phyloP scores from a whole-genome alignment of 2,888 invertebrate species.

The Harpalus rubripes region DNA sequence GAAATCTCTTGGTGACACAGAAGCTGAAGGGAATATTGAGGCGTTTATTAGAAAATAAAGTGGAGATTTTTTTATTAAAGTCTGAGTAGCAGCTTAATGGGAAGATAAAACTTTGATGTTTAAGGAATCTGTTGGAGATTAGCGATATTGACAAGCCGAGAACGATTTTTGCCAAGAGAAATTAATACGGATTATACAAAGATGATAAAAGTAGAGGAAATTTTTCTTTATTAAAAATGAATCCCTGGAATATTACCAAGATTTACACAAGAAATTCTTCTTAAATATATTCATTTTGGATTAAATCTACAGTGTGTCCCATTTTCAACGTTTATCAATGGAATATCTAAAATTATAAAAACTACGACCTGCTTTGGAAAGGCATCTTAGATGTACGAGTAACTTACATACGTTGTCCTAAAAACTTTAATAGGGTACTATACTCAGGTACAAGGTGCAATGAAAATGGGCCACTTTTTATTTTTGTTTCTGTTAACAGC shows the following conservation, averaged over 20 bases:
- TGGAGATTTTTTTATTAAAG: constrained; percentile 45
- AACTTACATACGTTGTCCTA: no score
- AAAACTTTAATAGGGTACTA: no score
- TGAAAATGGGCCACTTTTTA: no score
- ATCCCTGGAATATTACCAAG: background rate
- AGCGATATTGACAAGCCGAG: constrained; percentile 9
- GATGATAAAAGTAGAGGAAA: constrained; percentile 25
- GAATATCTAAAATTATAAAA: no score
- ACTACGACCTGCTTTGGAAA: no score
- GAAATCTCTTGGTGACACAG: background rate
- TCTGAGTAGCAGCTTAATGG: constrained; percentile 13
- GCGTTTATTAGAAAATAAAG: constrained; percentile 30
- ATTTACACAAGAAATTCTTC: background rate
- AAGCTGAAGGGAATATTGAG: background rate
- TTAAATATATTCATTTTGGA: background rate
- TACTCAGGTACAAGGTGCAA: no score
- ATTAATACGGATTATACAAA: constrained; percentile 43
- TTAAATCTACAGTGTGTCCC: no score
- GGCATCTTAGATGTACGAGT: no score
- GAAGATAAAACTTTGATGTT: constrained; percentile 48
- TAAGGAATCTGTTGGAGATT: constrained; percentile 36
- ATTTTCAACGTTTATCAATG: no score
- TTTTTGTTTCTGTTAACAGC: no score
- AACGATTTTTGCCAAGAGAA: constrained; percentile 20
- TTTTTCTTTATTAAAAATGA: constrained; percentile 24